Conservation (phyloP, 2,113 vertebrate species). For the Scopus umbretta region DNA sequence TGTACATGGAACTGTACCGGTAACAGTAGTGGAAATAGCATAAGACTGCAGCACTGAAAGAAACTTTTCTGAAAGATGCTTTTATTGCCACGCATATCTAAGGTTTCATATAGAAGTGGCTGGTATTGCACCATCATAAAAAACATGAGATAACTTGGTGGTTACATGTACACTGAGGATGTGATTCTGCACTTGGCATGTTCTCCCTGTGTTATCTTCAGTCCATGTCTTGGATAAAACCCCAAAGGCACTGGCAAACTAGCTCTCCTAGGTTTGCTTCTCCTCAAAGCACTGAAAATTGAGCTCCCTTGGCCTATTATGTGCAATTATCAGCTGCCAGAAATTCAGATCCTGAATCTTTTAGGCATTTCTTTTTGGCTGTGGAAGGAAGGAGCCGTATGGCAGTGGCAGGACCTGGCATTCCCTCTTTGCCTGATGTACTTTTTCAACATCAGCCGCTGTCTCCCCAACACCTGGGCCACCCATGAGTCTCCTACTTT, state of each 20-base stretch:
- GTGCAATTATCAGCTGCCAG: background rate
- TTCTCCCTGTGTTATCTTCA: background rate
- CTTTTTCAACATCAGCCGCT: background rate
- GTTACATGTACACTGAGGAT: fast-evolving
- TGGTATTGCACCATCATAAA: background rate
- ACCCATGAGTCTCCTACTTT: background rate
- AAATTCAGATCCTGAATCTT: background rate
- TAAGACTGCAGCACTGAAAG: background rate
- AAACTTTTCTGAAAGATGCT: background rate
- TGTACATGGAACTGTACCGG: no score
- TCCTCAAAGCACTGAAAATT: background rate
- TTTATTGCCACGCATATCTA: fast-evolving
- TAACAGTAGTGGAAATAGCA: background rate
- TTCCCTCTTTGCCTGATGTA: background rate
- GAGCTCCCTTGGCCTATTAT: background rate
- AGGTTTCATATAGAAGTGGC: background rate
- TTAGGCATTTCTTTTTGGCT: background rate
- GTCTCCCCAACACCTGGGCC: background rate
- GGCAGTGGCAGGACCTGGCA: background rate
- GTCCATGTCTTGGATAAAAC: background rate
- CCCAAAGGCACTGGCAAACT: background rate
- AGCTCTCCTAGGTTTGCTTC: background rate
- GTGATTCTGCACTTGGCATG: background rate
- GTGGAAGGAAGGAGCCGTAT: background rate
- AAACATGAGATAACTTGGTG: fast-evolving